Conservation (phyloP, 2,113 vertebrate species). For the Hippocampus guttulatus region DNA sequence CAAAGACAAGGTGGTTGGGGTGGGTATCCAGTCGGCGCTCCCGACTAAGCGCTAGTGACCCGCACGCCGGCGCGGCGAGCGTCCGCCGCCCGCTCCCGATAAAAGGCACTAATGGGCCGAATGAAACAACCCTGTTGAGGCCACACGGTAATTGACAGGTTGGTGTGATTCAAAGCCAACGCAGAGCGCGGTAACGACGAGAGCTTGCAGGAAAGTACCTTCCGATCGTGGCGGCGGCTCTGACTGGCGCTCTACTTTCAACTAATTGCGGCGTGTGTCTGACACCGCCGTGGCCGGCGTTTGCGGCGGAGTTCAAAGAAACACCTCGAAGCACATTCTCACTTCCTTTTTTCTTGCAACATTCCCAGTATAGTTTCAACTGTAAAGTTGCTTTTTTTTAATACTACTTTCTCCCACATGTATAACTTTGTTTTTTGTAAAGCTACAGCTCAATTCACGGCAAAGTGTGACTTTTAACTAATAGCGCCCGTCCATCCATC, state of each 20-base stretch:
- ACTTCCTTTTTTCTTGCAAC: no score
- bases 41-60: slow-evolving; percentile 64
- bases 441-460: background rate
- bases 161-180: background rate
- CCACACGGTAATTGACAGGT: slow-evolving; percentile 53
- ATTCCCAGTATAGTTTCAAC: no score
- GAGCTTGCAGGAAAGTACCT: background rate
- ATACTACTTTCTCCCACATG: no score
- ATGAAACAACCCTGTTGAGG: slow-evolving; percentile 52
- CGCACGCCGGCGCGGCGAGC: slow-evolving; percentile 53
- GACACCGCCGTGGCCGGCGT: no score
- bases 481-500: no score
- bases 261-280: no score
- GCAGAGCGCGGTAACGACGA: background rate
- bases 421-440: background rate
- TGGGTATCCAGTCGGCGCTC: slow-evolving; percentile 32
- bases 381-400: no score
- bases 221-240: no score
- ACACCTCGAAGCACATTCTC: no score
- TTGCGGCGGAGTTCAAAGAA: no score
- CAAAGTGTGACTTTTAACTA: background rate
- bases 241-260: no score
- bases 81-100: slow-evolving; percentile 43
- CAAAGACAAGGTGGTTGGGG: slow-evolving; percentile 9
- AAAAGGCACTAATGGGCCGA: slow-evolving; percentile 59